Evolutionary conservation across 1,140 invertebrate species (phyloP).

Genomic region (Drosophila cardini): DNA sequence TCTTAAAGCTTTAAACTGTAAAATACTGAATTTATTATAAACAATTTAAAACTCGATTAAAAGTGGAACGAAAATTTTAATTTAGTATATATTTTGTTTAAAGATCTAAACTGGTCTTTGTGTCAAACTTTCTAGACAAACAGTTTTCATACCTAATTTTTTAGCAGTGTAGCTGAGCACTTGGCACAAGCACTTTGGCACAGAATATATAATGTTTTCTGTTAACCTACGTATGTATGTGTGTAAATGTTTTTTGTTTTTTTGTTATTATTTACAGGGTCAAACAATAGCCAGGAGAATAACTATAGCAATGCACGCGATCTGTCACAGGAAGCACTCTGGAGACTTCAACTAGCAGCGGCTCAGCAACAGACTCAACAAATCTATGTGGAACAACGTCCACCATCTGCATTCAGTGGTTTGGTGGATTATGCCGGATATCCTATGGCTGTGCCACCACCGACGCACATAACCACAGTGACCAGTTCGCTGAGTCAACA

Average conservation of each 20-base stretch:
- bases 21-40: too few species aligned
- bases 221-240: constrained; percentile 3
- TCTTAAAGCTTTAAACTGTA: too few species aligned
- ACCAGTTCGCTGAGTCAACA: constrained; percentile 77
- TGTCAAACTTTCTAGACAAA: too few species aligned
- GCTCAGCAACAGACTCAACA: constrained; percentile 85
- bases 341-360: constrained; percentile 94
- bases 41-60: too few species aligned
- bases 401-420: constrained; percentile 76
- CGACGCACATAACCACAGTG: constrained; percentile 74
- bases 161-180: neutral
- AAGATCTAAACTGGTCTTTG: too few species aligned
- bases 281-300: constrained; percentile 87
- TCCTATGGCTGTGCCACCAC: constrained; percentile 19
- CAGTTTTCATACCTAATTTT: too few species aligned
- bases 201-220: neutral
- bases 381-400: constrained; percentile 80
- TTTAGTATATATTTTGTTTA: too few species aligned
- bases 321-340: constrained; percentile 93
- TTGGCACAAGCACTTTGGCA: neutral
- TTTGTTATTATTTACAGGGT: constrained; percentile 56
- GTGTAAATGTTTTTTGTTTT: too few species aligned
- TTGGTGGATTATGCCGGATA: constrained; percentile 79
- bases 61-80: too few species aligned
- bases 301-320: constrained; percentile 96